Percentiles rank a stretch among this genome's conserved stretches.
phyloP scores from a whole-genome alignment of 2,888 invertebrate species.

The Dynastes tityus region DNA sequence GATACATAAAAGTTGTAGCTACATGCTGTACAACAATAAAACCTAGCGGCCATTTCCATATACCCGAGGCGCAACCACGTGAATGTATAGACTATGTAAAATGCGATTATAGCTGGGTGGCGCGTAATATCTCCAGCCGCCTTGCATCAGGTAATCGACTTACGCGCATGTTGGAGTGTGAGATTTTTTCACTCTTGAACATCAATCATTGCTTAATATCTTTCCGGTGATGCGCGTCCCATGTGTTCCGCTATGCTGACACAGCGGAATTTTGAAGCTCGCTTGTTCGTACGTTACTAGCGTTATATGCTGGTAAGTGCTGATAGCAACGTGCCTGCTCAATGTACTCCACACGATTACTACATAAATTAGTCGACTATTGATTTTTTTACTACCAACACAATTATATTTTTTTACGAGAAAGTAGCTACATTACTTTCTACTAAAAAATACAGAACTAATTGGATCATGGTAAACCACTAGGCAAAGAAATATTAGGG shows the following conservation, averaged over 20 bases:
- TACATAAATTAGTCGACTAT: neutral
- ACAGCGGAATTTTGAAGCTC: constrained; percentile 29
- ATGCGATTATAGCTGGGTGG: constrained; percentile 40
- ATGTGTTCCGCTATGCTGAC: constrained; percentile 36
- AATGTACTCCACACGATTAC: constrained; percentile 12
- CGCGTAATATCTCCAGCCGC: constrained; percentile 7
- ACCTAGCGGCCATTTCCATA: neutral
- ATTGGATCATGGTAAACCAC: too few relatives aligned
- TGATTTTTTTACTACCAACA: neutral
- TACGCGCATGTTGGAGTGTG: constrained; percentile 34
- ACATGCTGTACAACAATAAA: neutral
- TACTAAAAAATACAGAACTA: too few relatives aligned
- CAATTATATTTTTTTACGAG: neutral
- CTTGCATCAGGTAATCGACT: constrained; percentile 42
- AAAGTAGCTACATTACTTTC: neutral
- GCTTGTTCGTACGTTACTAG: neutral
- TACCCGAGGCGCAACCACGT: neutral
- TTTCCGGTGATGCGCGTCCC: constrained; percentile 43
- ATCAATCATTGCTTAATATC: constrained; percentile 43
- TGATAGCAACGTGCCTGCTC: constrained; percentile 10
- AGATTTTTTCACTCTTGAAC: constrained; percentile 34
- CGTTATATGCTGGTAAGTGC: neutral
- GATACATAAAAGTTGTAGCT: neutral
- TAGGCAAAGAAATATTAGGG: too few relatives aligned
- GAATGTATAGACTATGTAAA: constrained; percentile 25